Conservation (phyloP, 2,888 invertebrate genomes). For the Harpalus rufipes region DNA sequence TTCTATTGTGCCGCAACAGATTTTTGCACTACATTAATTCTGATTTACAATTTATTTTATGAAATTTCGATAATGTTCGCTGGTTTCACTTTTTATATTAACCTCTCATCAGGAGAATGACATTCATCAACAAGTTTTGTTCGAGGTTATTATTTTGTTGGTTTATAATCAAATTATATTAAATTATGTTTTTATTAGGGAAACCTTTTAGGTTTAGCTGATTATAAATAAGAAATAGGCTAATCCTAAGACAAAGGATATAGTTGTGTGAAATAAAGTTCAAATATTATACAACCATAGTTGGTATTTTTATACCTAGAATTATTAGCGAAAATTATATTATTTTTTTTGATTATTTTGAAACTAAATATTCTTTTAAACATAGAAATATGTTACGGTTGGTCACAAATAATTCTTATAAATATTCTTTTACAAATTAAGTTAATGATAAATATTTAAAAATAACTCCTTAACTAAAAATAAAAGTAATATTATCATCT, state of each 20-base stretch:
- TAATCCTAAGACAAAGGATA: conserved; percentile 46
- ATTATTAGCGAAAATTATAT: no score
- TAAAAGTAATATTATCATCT: conserved; percentile 23
- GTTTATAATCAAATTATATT: conserved; percentile 16
- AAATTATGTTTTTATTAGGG: conserved; percentile 47
- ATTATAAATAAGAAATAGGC: conserved; percentile 43
- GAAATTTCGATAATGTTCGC: conserved; percentile 38
- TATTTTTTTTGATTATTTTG: no score
- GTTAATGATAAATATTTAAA: neutral
- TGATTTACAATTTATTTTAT: conserved; percentile 52
- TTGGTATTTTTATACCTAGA: no score
- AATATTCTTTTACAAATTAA: no score
- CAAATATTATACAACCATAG: neutral
- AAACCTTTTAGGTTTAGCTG: conserved; percentile 24
- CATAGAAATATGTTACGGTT: no score
- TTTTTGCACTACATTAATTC: conserved; percentile 57
- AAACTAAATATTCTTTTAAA: no score
- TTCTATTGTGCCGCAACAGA: conserved; percentile 60
- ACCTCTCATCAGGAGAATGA: conserved; percentile 38
- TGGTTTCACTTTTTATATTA: conserved; percentile 52
- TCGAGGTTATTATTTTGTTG: conserved; percentile 14
- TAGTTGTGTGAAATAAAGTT: neutral
- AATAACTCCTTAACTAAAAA: neutral
- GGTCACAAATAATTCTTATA: no score
- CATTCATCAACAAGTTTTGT: conserved; percentile 40